phyloP scores from a whole-genome alignment of 2,888 invertebrate genomes.

The Nomada ruficornis region DNA sequence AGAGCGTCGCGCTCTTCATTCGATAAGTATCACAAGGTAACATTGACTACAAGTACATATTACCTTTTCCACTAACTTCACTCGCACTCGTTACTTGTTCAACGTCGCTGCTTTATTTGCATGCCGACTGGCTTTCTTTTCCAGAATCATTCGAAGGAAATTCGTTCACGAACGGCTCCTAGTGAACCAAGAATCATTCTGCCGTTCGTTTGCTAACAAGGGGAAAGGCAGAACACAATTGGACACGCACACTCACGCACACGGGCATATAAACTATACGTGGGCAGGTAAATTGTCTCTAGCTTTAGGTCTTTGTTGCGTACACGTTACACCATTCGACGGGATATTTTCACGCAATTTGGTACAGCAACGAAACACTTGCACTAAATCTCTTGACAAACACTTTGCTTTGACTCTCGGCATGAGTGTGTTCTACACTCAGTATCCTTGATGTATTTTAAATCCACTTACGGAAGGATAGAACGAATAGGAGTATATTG shows the following conservation, averaged over 20 bases:
- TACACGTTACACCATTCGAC: neutral
- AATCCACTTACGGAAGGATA: constrained; percentile 53
- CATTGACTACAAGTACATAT: neutral
- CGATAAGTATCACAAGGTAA: constrained; percentile 34
- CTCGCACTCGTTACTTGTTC: constrained; percentile 11
- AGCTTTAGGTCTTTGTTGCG: neutral
- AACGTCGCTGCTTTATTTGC: constrained; percentile 9
- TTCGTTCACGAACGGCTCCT: constrained; percentile 1
- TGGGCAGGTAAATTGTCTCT: constrained; percentile 12
- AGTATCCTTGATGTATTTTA: neutral
- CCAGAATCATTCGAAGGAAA: constrained; percentile 9
- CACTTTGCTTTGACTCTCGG: neutral
- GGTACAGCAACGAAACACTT: neutral
- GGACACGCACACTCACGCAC: neutral
- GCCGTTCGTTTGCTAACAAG: constrained; percentile 5
- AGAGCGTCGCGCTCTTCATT: constrained; percentile 3
- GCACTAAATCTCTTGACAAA: neutral
- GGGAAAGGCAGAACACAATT: constrained; percentile 19
- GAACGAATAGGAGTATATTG: constrained; percentile 71
- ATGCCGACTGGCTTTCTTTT: constrained; percentile 38
- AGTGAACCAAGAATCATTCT: neutral
- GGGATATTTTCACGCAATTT: neutral
- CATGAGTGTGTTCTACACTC: neutral
- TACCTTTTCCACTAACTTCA: constrained; percentile 2
- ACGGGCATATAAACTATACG: neutral